Percentiles rank a stretch among this genome's conserved stretches.
Conservation (phyloP, 2,888 invertebrate genomes). For the Linhomoeus sp. region DNA sequence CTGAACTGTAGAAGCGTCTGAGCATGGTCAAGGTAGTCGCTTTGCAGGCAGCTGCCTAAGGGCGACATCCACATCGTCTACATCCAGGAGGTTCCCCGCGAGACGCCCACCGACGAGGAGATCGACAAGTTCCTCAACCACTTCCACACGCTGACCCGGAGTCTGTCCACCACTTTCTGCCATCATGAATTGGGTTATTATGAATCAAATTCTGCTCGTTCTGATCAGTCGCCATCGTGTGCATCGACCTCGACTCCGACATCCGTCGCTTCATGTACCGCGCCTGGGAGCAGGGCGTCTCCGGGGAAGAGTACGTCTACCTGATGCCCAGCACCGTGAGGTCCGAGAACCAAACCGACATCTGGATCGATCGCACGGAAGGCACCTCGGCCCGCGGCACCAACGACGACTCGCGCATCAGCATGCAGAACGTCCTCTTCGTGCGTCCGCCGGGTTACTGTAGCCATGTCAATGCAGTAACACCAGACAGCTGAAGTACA, state of each 20-base stretch:
- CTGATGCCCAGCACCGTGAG: conserved; percentile 12
- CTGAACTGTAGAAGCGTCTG: no score
- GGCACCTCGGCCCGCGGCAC: background rate
- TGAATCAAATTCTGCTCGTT: background rate
- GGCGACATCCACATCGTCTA: conserved; percentile 4
- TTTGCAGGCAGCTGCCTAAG: conserved; percentile 1
- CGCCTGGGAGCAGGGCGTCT: conserved; percentile 1
- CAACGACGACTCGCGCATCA: background rate
- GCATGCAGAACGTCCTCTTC: conserved; percentile 3
- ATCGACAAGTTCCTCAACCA: conserved; percentile 4
- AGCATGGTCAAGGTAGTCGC: no score
- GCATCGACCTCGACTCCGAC: conserved; percentile 4
- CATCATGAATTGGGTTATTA: background rate
- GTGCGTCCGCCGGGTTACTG: background rate
- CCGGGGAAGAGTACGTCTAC: conserved; percentile 15
- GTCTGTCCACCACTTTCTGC: background rate
- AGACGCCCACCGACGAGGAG: conserved; percentile 4
- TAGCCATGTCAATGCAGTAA: background rate
- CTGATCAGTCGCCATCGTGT: conserved; percentile 1
- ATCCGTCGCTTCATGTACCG: conserved; percentile 3
- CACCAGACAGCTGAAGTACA: background rate
- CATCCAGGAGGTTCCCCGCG: conserved; percentile 3
- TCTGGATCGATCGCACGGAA: conserved; percentile 1
- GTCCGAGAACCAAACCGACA: conserved; percentile 5
- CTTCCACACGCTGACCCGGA: conserved; percentile 3